Percentiles rank a stretch among this genome's conserved stretches.
phyloP scores from a whole-genome alignment of 92 coral and sea anemone species.

The Phymanthus crucifer region DNA sequence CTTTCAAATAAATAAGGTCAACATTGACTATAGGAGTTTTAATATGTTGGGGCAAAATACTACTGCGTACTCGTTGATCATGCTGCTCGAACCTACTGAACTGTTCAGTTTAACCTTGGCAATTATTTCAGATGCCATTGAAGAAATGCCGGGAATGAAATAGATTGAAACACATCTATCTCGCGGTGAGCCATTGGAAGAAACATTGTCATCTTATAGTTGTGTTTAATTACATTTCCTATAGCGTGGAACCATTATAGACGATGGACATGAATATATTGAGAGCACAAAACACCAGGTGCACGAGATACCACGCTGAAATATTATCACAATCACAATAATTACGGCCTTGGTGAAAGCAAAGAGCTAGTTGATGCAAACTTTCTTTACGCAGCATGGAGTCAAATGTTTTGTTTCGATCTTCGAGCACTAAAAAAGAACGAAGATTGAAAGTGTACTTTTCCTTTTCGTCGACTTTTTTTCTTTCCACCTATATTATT shows the following conservation, averaged over 20 bases:
- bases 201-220: neutral
- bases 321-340: neutral
- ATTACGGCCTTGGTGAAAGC: neutral
- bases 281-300: neutral
- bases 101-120: too few relatives aligned
- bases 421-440: too few relatives aligned
- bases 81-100: too few relatives aligned
- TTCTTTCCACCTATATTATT: too few relatives aligned
- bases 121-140: neutral
- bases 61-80: too few relatives aligned
- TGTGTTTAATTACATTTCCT: neutral
- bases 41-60: too few relatives aligned
- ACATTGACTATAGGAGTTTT: too few relatives aligned
- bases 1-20: too few relatives aligned
- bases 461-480: too few relatives aligned
- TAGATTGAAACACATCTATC: neutral
- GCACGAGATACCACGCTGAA: neutral
- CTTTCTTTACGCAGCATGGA: neutral
- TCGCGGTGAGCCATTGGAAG: neutral
- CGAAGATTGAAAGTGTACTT: too few relatives aligned
- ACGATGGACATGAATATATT: slow-evolving; percentile 11
- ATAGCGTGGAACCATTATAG: neutral
- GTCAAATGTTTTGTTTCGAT: too few relatives aligned
- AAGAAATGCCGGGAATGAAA: too few relatives aligned
- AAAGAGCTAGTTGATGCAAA: neutral